Evolutionary conservation across 2,113 vertebrate genomes (phyloP).

Genomic region (Gracilinanus agilis): DNA sequence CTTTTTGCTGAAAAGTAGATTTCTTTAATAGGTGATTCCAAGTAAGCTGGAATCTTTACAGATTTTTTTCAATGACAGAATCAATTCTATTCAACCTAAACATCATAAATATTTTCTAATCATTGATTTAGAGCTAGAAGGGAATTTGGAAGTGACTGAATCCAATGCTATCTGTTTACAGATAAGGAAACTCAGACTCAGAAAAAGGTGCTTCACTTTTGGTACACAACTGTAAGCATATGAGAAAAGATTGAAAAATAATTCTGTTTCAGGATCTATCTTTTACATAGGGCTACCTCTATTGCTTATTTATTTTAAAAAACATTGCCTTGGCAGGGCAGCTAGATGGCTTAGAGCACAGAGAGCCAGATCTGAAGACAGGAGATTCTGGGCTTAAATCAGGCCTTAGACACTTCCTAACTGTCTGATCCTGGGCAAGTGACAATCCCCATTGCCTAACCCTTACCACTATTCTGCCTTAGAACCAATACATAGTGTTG

Average conservation of each 20-base stretch:
- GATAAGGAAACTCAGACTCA: background rate
- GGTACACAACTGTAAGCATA: background rate
- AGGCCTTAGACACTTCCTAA: too few species aligned
- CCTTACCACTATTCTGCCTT: too few species aligned
- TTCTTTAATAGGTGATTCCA: background rate
- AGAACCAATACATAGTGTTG: too few species aligned
- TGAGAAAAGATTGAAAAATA: background rate
- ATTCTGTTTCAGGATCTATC: background rate
- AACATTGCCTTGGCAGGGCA: too few species aligned
- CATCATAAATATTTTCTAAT: background rate
- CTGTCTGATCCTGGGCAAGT: too few species aligned
- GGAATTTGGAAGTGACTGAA: background rate
- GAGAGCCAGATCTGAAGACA: too few species aligned
- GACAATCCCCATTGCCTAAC: too few species aligned
- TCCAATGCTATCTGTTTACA: background rate
- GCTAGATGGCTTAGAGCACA: too few species aligned
- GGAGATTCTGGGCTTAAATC: too few species aligned
- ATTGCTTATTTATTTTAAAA: background rate
- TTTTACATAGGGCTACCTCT: background rate
- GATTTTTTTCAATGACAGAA: background rate
- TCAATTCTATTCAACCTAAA: background rate
- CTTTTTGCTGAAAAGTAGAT: background rate
- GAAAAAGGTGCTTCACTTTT: background rate
- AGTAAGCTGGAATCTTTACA: background rate
- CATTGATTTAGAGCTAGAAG: background rate